Base-by-base conservation (phyloP, 2,888 invertebrate genomes). In the Epinotia demarniana region DNA sequence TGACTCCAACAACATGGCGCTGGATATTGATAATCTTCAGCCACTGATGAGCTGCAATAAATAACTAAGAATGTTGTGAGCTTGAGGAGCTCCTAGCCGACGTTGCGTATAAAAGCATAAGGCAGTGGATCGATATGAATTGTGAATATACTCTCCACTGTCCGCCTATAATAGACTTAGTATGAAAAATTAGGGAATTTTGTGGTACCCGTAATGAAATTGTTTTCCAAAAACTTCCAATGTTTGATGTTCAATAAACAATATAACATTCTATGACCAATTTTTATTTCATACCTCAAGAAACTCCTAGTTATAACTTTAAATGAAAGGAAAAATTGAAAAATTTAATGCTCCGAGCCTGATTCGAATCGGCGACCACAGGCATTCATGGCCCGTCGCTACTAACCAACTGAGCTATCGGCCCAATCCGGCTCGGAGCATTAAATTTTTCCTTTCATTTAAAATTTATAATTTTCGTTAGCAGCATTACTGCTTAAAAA, bases 221-320 rank as follows among this genome's bases (percentile, higher is more conserved):
- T 67, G 57, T 75, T 62, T 67, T 67, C 33, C 43, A 61, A 77
- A 80, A 79, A 80, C 87, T 86, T 81, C 83, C 83, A 86, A 87
- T 81, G 87, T 85, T 89, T 88, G 84, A 89, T 92, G 89, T 92
- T 88, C 83, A 92, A 87, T 92, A 92, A 92, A 92, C 85, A 87
- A 85, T 72, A 43, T 72, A 49, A 61, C 67, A 75, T 67, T 71
- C 18, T 57, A 57, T 46, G 12, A 46, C 19, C 18, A 57, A 55
- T 75, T 72, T 39, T 75, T 67, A 75, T 89, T 89, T 85, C 84
- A 79, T 84, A 85, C 81, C 77, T 78, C 13, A 39, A 49, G 27
- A 27, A 53, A 49, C 0, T 18, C 18, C 18, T 64, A 46, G 0
- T 16, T 49, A n/a, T n/a, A n/a, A n/a, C n/a, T n/a, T n/a, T n/a